Conservation (phyloP, 2,888 invertebrate species). For the Nephrocerus scutellatus region DNA sequence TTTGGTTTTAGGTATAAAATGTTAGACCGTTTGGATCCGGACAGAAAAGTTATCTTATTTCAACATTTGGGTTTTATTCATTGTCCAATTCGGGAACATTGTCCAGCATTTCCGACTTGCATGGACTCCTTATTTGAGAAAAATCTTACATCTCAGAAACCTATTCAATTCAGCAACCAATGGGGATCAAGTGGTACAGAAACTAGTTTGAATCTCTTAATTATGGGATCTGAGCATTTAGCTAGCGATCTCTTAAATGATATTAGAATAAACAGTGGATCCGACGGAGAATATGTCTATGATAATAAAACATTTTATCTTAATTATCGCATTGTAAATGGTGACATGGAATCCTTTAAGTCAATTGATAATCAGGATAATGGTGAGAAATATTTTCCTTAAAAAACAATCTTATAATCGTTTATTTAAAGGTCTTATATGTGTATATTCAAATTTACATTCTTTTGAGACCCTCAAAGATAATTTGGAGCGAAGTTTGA, state of each 20-base stretch:
- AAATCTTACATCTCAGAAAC: constrained; percentile 58
- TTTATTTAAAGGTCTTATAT: constrained; percentile 60
- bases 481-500: constrained; percentile 82
- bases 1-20: constrained; percentile 70
- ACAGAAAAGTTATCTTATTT: constrained; percentile 87
- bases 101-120: constrained; percentile 80
- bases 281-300: constrained; percentile 73
- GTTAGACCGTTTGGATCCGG: constrained; percentile 88
- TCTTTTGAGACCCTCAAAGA: constrained; percentile 87
- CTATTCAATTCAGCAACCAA: constrained; percentile 48
- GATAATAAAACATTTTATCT: constrained; percentile 73
- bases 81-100: constrained; percentile 89
- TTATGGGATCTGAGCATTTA: constrained; percentile 79
- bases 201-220: constrained; percentile 67
- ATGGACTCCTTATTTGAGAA: constrained; percentile 71
- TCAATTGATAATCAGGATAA: constrained; percentile 84
- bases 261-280: constrained; percentile 77
- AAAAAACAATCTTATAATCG: constrained; percentile 4
- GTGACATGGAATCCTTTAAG: constrained; percentile 79
- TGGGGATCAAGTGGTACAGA: constrained; percentile 37
- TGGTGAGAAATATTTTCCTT: constrained; percentile 52
- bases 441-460: constrained; percentile 84
- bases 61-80: constrained; percentile 94
- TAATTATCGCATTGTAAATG: constrained; percentile 79
- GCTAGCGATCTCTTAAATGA: constrained; percentile 83